These are phyloP conservation scores for Chrysomallon squamiferum DNA, from an alignment of 1,140 invertebrate species.

Conservation along the genomic window DNA sequence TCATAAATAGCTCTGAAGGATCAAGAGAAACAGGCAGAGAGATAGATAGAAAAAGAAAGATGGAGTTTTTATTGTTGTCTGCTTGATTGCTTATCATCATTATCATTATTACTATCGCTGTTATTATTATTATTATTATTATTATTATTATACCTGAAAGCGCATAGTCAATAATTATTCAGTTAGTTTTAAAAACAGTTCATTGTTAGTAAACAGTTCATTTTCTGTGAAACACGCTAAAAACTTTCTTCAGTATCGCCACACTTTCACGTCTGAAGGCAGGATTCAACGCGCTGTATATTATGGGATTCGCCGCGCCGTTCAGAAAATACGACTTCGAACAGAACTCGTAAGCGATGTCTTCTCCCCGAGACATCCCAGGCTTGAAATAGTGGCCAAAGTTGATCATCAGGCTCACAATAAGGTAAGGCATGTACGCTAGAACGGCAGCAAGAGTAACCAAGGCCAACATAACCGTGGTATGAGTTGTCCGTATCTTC, in stretches of 20 bases:
- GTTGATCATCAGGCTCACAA: constrained; percentile 11
- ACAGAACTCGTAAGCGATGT: constrained; percentile 16
- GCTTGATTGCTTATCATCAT: no score
- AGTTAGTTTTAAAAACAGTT: no score
- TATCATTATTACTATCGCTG: no score
- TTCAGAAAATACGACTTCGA: constrained; percentile 18
- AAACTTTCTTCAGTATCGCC: constrained; percentile 11
- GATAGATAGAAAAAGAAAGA: no score
- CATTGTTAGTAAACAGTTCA: no score
- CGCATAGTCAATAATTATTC: no score
- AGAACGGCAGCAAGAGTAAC: constrained; percentile 15
- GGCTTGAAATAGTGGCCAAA: constrained; percentile 6
- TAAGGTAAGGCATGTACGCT: constrained; percentile 19
- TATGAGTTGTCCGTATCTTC: constrained; percentile 3
- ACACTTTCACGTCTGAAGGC: constrained; percentile 18
- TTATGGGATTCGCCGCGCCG: constrained; percentile 22
- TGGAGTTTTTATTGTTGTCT: no score
- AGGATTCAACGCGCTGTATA: constrained; percentile 18
- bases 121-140: no score
- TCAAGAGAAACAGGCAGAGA: no score
- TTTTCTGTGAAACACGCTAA: not conserved
- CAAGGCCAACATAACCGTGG: constrained; percentile 19
- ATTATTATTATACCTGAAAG: no score
- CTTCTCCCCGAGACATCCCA: constrained; percentile 4
- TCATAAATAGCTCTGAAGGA: no score